Evolutionary conservation across 2,113 vertebrate genomes (phyloP), one percentile per base, ranked within the genome.

Genomic region (Todiramphus chloris): DNA sequence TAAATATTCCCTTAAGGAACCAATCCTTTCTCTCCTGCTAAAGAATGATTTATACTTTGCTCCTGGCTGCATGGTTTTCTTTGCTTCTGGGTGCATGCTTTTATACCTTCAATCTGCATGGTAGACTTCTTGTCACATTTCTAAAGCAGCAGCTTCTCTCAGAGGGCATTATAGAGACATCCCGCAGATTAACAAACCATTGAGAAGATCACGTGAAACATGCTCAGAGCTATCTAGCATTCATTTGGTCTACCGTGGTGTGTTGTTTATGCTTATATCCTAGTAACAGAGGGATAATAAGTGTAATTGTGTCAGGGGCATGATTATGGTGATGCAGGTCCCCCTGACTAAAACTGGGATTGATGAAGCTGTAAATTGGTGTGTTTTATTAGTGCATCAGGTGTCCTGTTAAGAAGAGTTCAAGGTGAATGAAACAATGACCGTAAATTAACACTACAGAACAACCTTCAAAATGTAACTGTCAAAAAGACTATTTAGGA

Each of bases 111-210:
- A 83, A 82, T 51, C 64, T 84, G 46, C 60, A 44, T 1, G 5
- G 50, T 12, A 79, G 67, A 55, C 46, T 62, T 80, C 68, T 4
- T 86, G 73, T 83, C 48, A 77, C 2, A 0, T 90, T 88, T 56
- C 83, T 68, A 70, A 78, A 83, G 64, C 83, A 83, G 90, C 79
- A 94, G 55, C 43, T 90, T 93, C 87, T 69, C 58, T 79, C 62
- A 31, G 0, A 0, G 35, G 16, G 11, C 58, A 9, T 82, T 74
- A 35, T 6, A 46, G 43, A 94, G 75, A 70, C 68, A 83, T 46
- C 20, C 68, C 78, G 56, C 39, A 86, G 85, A 87, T 77, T 10
- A 75, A 60, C 11, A 94, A 83, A 92, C 64, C 86, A 81, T 46
- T 39, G 48, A 28, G 39, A 67, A 44, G 60, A 78, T 84, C 72